phyloP scores from a whole-genome alignment of 2,888 invertebrate species.

The Trichopoda pennipes region DNA sequence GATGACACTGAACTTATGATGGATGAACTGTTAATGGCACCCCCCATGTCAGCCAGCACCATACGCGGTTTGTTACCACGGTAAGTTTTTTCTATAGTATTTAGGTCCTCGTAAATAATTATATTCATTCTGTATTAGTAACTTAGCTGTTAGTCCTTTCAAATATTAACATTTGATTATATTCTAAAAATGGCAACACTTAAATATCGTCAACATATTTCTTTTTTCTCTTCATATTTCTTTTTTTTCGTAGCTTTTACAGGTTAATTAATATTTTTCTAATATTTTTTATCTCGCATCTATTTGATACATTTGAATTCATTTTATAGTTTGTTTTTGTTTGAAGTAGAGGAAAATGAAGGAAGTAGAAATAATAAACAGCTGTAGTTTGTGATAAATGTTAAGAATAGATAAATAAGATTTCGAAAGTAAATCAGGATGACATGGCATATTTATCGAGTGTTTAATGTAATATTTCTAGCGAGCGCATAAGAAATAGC shows the following conservation, averaged over 20 bases:
- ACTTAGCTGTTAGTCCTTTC: too few relatives aligned
- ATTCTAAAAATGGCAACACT: constrained; percentile 35
- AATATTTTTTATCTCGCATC: constrained; percentile 3
- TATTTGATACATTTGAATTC: constrained; percentile 13
- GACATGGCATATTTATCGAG: too few relatives aligned
- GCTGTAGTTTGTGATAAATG: too few relatives aligned
- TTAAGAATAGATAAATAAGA: too few relatives aligned
- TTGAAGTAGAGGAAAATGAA: too few relatives aligned
- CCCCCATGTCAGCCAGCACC: constrained; percentile 88
- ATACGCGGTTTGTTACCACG: constrained; percentile 87
- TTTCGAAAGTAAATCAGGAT: too few relatives aligned
- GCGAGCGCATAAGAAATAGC: too few relatives aligned
- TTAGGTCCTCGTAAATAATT: neutral
- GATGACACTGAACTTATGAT: constrained; percentile 91
- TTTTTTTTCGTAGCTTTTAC: constrained; percentile 75
- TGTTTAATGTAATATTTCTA: too few relatives aligned
- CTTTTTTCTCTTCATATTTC: constrained; percentile 65
- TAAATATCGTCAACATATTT: constrained; percentile 61
- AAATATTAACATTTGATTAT: constrained; percentile 22
- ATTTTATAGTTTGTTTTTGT: too few relatives aligned
- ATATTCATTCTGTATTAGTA: too few relatives aligned
- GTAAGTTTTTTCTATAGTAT: constrained; percentile 76
- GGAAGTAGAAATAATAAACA: too few relatives aligned
- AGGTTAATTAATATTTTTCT: constrained; percentile 73
- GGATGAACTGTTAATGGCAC: constrained; percentile 90